A percentile compares a stretch with the other conserved stretches of the same genome.
Conservation (phyloP, 1,140 invertebrate genomes). For the Trypoxylus dichotomus region DNA sequence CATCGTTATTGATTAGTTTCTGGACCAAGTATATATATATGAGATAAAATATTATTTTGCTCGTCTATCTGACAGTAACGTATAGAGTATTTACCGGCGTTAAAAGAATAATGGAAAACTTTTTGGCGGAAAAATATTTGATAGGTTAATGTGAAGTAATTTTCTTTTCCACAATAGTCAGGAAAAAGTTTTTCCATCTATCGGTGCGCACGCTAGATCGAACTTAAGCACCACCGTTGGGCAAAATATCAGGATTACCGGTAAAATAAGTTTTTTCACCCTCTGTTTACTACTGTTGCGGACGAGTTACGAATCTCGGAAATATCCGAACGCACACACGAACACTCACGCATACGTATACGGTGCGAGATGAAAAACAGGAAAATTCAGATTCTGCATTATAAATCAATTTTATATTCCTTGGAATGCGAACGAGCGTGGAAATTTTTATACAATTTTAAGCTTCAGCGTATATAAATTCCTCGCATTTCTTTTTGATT, state of each 20-base stretch:
- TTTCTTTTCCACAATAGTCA: neutral
- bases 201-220: neutral
- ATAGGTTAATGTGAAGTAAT: neutral
- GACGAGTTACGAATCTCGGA: neutral
- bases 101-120: constrained; percentile 19
- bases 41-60: neutral
- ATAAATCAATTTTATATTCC: constrained; percentile 25
- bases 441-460: constrained; percentile 22
- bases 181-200: constrained; percentile 18
- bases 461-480: constrained; percentile 8
- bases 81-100: neutral
- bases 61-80: neutral
- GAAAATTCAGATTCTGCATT: constrained; percentile 7
- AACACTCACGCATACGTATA: neutral
- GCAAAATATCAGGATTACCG: constrained; percentile 12
- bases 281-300: constrained; percentile 1
- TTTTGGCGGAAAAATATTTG: constrained; percentile 7
- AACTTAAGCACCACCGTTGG: neutral
- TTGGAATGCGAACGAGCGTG: neutral
- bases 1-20: neutral
- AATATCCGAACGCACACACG: neutral
- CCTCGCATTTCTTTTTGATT: neutral
- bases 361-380: constrained; percentile 2
- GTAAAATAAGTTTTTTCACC: constrained; percentile 23
- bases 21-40: neutral